Conservation (phyloP, 1,140 invertebrate species). For the Ceratitis capitata region DNA sequence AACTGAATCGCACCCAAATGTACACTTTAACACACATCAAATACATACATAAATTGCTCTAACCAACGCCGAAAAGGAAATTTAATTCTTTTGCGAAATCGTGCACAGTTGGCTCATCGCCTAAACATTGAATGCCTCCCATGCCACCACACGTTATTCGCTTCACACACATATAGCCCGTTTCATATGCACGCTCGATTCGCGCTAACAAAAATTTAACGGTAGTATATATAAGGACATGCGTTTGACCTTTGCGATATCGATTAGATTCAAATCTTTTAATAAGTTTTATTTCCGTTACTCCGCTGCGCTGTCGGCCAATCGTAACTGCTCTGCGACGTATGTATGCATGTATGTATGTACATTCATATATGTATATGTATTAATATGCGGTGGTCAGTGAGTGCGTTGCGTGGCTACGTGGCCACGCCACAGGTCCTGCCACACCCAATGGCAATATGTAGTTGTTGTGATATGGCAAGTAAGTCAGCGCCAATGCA, state of each 20-base stretch:
- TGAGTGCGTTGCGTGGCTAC: constrained; percentile 6
- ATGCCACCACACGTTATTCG: neutral
- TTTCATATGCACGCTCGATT: neutral
- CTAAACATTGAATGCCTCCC: neutral
- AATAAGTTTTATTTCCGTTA: constrained; percentile 64
- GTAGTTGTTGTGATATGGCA: neutral
- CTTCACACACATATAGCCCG: neutral
- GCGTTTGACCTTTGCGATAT: constrained; percentile 49
- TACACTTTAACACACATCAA: neutral
- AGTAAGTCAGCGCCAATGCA: neutral
- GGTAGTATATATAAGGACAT: neutral
- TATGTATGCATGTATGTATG: constrained; percentile 45
- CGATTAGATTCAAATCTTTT: constrained; percentile 65
- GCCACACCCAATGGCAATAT: neutral
- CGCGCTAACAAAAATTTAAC: neutral
- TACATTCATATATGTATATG: neutral
- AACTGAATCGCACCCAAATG: neutral
- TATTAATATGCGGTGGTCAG: neutral
- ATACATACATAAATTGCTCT: neutral
- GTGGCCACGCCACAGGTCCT: neutral
- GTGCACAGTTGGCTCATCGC: neutral
- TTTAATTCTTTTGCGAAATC: neutral
- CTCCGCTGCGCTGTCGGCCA: neutral
- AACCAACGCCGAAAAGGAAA: neutral
- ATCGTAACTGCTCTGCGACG: neutral